Evolutionary conservation across 2,888 invertebrate species (phyloP), one percentile per base, ranked within the genome.

Genomic region (Lycophotia porphyrea): DNA sequence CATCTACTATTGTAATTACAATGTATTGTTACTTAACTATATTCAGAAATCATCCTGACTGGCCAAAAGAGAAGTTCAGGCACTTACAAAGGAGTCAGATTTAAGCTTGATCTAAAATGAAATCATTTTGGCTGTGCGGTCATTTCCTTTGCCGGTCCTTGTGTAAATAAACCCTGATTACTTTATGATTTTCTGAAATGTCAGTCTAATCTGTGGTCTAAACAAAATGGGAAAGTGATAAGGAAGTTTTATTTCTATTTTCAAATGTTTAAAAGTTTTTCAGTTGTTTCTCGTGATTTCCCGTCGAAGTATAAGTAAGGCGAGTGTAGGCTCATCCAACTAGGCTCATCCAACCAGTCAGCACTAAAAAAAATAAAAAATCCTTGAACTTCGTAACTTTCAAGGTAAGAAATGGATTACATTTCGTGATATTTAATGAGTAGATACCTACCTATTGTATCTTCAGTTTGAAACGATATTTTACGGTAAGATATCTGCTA

Each of bases 161-260:
- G 18, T 21, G 1, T 11, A 21, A 60, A 74, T 18, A 27, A 47
- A 71, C 9, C 1, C 8, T 18, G 15, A 3, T 34, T 47, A 47
- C 39, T 71, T 31, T 80, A 72, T 44, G 74, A 39, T 80, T 80
- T 36, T 73, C 34, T 27, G 13, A 71, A 73, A 61, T 61, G 80
- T 44, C 80, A 63, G 5, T 31, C 15, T 34, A 77, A 21, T 60
- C n/a, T n/a, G n/a, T n/a, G n/a, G n/a, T n/a, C n/a, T n/a, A n/a
- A n/a, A n/a, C 13, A 36, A 60, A 78, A 13, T 36, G n/a, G 2
- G 15, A 7, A 61, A 36, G 5, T 8, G 27, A 1, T 27, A 21
- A 0, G 8, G 4, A 27, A 31, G 36, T 31, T 61, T 34, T 27
- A n/a, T 8, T 76, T 76, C 80, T 21, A 42, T 39, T 61, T 77